Conservation (phyloP, 2,888 invertebrate species). For the Copidosoma aretas region DNA sequence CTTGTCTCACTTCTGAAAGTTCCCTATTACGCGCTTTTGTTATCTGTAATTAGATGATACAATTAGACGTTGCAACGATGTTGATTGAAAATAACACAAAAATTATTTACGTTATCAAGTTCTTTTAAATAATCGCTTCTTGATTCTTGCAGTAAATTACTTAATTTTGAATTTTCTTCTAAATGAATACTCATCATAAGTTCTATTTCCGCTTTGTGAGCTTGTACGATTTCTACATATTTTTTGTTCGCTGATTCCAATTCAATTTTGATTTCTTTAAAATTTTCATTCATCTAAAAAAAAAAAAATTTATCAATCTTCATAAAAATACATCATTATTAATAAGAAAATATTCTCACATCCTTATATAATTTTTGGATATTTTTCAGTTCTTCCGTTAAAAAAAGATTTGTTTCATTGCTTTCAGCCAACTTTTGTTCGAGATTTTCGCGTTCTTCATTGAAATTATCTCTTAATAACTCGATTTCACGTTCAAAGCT, state of each 20-base stretch:
- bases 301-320: constrained; percentile 26
- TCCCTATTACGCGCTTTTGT: constrained; percentile 49
- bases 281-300: constrained; percentile 45
- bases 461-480: constrained; percentile 43
- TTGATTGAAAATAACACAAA: constrained; percentile 5
- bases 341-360: constrained; percentile 36
- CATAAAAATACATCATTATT: constrained; percentile 11
- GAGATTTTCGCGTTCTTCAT: constrained; percentile 46
- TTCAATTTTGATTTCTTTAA: constrained; percentile 45
- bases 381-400: constrained; percentile 46
- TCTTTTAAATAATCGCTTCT: constrained; percentile 47
- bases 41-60: constrained; percentile 43
- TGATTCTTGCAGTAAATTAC: constrained; percentile 45
- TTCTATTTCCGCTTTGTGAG: constrained; percentile 46
- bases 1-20: constrained; percentile 45
- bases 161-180: constrained; percentile 46
- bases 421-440: constrained; percentile 43
- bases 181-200: constrained; percentile 40
- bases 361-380: constrained; percentile 49
- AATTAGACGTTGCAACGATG: constrained; percentile 7
- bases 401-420: constrained; percentile 44
- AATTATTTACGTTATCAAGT: constrained; percentile 48
- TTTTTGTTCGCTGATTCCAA: constrained; percentile 44
- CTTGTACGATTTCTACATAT: constrained; percentile 40
- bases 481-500: constrained; percentile 40